Percentiles rank a stretch among this genome's conserved stretches.
Conservation (phyloP, 2,888 invertebrate species). For the Leptinotarsa haldemani region DNA sequence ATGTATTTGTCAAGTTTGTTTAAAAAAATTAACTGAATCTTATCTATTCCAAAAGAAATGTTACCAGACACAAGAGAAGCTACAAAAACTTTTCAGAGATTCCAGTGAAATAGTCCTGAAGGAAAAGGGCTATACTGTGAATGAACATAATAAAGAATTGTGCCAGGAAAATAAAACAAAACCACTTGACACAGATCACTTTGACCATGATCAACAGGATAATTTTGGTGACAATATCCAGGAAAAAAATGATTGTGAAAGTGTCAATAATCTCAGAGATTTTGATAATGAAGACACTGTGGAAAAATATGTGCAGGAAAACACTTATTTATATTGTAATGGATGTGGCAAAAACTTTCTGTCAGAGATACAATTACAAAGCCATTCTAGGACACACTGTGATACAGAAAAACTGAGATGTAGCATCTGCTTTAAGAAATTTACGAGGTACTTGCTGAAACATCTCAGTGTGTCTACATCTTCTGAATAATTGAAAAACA, state of each 20-base stretch:
- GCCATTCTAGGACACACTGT: slow-evolving; percentile 52
- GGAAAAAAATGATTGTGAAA: not conserved
- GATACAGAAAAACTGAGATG: slow-evolving; percentile 48
- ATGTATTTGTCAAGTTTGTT: slow-evolving; percentile 54
- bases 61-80: slow-evolving; percentile 47
- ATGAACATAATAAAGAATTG: no score
- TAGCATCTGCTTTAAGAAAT: slow-evolving; percentile 48
- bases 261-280: slow-evolving; percentile 13
- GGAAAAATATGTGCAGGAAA: slow-evolving; percentile 14
- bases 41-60: slow-evolving; percentile 55
- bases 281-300: slow-evolving; percentile 27
- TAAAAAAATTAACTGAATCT: slow-evolving; percentile 49
- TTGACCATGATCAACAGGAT: not conserved
- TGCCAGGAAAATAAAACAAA: not conserved
- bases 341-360: slow-evolving; percentile 48
- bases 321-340: slow-evolving; percentile 42
- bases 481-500: no score
- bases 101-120: not conserved
- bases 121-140: not conserved
- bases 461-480: not conserved
- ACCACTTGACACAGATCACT: not conserved
- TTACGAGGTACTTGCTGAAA: slow-evolving; percentile 45
- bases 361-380: slow-evolving; percentile 50
- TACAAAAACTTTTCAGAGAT: slow-evolving; percentile 43
- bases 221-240: not conserved